Percentiles rank a stretch among this genome's conserved stretches.
Conservation (phyloP, 1,140 invertebrate species). For the Metopolophium dirhodum region DNA sequence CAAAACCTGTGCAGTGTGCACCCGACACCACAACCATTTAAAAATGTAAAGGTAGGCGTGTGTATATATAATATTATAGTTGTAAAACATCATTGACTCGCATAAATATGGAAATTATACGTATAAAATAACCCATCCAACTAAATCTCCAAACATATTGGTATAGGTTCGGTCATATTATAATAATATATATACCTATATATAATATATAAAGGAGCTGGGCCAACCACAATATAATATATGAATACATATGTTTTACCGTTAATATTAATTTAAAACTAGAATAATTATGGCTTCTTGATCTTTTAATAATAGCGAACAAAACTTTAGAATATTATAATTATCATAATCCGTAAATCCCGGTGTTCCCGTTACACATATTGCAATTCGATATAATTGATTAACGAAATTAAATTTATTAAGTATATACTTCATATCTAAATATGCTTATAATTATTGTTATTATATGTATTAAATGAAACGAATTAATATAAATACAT, state of each 20-base stretch:
- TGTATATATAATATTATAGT: no score
- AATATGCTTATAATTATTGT: neutral
- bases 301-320: neutral
- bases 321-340: neutral
- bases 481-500: no score
- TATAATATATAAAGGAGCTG: neutral
- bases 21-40: neutral
- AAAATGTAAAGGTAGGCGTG: neutral
- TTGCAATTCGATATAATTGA: neutral
- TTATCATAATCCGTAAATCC: neutral
- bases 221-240: neutral
- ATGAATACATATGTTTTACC: neutral
- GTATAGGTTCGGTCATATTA: conserved; percentile 18
- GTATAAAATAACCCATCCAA: neutral
- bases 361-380: neutral
- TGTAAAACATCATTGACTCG: neutral
- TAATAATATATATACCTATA: neutral
- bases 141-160: neutral
- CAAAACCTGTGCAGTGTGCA: conserved; percentile 23
- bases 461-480: neutral
- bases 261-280: conserved; percentile 7
- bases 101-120: conserved; percentile 29
- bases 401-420: neutral
- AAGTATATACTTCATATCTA: neutral
- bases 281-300: neutral